Percentiles rank a stretch among this genome's conserved stretches.
Evolutionary conservation across 2,888 invertebrate genomes (phyloP).

Genomic region (Cyclophora albipunctata): DNA sequence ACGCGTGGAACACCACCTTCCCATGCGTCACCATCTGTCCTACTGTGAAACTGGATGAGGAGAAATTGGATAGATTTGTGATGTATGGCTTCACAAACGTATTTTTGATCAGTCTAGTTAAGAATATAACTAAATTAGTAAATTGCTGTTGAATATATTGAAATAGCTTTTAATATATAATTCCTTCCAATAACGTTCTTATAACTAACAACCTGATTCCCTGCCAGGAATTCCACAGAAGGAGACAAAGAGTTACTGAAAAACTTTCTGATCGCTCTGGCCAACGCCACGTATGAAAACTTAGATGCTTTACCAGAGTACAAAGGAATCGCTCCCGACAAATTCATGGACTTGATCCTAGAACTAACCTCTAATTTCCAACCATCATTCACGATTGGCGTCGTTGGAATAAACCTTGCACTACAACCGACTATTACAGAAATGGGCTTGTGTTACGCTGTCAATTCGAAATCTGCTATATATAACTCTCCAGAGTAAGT

Average conservation of each 20-base stretch:
- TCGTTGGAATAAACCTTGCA: constrained; percentile 62
- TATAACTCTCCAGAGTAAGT: constrained; percentile 76
- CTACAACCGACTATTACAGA: constrained; percentile 79
- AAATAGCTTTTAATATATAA: no score
- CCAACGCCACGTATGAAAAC: constrained; percentile 76
- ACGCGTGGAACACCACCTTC: constrained; percentile 82
- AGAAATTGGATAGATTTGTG: constrained; percentile 70
- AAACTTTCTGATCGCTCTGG: constrained; percentile 71
- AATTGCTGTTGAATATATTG: no score
- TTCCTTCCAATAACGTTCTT: no score
- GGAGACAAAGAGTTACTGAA: constrained; percentile 70
- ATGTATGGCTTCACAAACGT: constrained; percentile 38
- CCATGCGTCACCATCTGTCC: constrained; percentile 82
- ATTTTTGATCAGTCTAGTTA: no score
- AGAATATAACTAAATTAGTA: no score
- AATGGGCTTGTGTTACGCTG: constrained; percentile 81
- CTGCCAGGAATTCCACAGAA: constrained; percentile 44
- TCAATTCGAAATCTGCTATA: constrained; percentile 78
- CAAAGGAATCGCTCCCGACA: constrained; percentile 67
- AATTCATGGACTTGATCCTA: constrained; percentile 74
- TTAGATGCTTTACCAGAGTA: constrained; percentile 75
- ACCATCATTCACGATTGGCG: constrained; percentile 71
- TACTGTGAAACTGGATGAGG: constrained; percentile 67
- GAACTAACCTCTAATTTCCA: constrained; percentile 68
- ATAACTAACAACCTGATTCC: no score